Conservation (phyloP, 2,888 invertebrate species). For the Cephus nigrinus region DNA sequence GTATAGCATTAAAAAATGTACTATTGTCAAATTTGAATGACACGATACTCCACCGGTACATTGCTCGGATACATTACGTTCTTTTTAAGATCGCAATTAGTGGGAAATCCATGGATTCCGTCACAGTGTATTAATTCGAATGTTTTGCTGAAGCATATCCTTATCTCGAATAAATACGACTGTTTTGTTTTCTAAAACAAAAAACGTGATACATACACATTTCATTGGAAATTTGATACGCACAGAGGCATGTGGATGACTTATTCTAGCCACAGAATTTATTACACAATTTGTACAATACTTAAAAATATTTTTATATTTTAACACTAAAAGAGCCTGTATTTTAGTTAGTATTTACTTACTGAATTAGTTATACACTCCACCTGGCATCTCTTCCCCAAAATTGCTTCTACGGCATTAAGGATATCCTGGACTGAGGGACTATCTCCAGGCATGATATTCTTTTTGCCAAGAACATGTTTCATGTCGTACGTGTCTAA, state of each 20-base stretch:
- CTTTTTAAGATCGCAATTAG: constrained; percentile 71
- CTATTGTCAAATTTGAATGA: constrained; percentile 31
- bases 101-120: constrained; percentile 70
- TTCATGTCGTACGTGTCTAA: constrained; percentile 73
- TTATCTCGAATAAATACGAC: constrained; percentile 76
- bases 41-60: constrained; percentile 57
- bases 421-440: constrained; percentile 63
- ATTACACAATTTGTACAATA: no score
- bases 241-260: background rate
- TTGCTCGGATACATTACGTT: constrained; percentile 71
- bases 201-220: constrained; percentile 7
- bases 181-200: constrained; percentile 67
- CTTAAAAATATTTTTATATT: no score
- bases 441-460: constrained; percentile 70
- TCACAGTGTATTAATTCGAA: constrained; percentile 76
- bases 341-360: constrained; percentile 28
- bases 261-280: background rate
- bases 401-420: constrained; percentile 68
- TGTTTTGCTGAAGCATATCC: constrained; percentile 79
- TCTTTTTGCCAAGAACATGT: constrained; percentile 69
- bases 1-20: no score
- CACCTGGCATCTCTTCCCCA: constrained; percentile 73
- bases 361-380: constrained; percentile 73
- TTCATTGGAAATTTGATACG: background rate
- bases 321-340: background rate